phyloP scores from a whole-genome alignment of 1,140 invertebrate species.

The Lethrus apterus region DNA sequence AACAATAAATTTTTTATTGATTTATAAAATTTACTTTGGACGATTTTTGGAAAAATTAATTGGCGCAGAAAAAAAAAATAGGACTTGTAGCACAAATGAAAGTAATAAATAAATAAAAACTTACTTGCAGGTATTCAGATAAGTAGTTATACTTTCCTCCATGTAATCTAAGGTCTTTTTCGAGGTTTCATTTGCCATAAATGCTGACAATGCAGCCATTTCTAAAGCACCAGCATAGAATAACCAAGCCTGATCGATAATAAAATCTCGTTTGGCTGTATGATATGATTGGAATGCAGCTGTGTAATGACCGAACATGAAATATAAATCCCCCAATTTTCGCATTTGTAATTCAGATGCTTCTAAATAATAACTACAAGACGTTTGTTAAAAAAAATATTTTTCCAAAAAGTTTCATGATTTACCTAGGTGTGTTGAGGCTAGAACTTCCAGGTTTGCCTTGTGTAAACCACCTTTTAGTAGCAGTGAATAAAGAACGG shows the following conservation, averaged over 20 bases:
- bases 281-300: slow-evolving; percentile 92
- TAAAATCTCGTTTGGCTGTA: slow-evolving; percentile 92
- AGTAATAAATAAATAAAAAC: slow-evolving; percentile 19
- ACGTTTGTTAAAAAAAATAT: slow-evolving; percentile 16
- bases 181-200: slow-evolving; percentile 74
- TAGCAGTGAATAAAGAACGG: slow-evolving; percentile 84
- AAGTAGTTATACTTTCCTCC: slow-evolving; percentile 87
- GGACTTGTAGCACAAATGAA: too few species aligned
- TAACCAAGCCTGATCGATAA: slow-evolving; percentile 92
- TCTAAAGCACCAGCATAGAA: slow-evolving; percentile 93
- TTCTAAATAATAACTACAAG: slow-evolving; percentile 71
- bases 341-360: slow-evolving; percentile 89
- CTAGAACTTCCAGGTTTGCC: slow-evolving; percentile 63
- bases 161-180: slow-evolving; percentile 82
- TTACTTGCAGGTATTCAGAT: slow-evolving; percentile 81
- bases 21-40: not conserved
- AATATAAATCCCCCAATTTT: slow-evolving; percentile 89
- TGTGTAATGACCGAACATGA: slow-evolving; percentile 92
- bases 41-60: too few species aligned
- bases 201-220: slow-evolving; percentile 89
- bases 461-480: slow-evolving; percentile 90
- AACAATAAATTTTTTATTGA: slow-evolving; percentile 28
- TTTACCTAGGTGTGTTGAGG: slow-evolving; percentile 46
- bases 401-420: not conserved
- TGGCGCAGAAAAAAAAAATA: too few species aligned